phyloP scores from a whole-genome alignment of 1,140 invertebrate genomes.

The Drosophila repleta region DNA sequence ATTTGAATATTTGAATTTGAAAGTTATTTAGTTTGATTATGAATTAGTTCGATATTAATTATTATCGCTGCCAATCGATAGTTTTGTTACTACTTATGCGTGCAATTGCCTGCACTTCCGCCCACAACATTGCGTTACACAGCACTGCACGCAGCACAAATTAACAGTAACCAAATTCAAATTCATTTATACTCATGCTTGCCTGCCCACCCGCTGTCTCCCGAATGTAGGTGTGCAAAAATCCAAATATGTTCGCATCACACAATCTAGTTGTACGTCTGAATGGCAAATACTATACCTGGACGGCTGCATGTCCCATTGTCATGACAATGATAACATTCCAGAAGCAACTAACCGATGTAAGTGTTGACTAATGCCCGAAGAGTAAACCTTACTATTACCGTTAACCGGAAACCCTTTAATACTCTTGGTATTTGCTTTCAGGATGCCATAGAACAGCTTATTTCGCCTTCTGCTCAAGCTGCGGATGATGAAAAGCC shows the following conservation, averaged over 20 bases:
- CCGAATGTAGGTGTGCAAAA: slow-evolving; percentile 88
- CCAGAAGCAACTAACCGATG: slow-evolving; percentile 88
- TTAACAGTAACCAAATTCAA: slow-evolving; percentile 15
- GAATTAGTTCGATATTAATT: no score
- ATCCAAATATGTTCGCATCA: slow-evolving; percentile 91
- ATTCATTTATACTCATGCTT: slow-evolving; percentile 32
- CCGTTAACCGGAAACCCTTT: slow-evolving; percentile 3
- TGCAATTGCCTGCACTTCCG: slow-evolving; percentile 47
- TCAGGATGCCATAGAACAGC: slow-evolving; percentile 80
- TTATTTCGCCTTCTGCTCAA: slow-evolving; percentile 55
- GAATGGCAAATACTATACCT: slow-evolving; percentile 94
- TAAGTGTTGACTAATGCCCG: slow-evolving; percentile 58
- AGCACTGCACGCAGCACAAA: slow-evolving; percentile 47
- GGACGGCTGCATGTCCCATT: slow-evolving; percentile 94
- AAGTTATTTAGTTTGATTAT: background rate
- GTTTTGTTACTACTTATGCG: slow-evolving; percentile 13
- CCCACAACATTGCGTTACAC: slow-evolving; percentile 43
- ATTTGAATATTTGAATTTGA: background rate
- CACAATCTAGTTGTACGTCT: slow-evolving; percentile 95
- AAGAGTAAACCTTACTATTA: background rate
- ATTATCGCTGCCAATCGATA: background rate
- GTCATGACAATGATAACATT: slow-evolving; percentile 93
- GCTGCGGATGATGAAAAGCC: slow-evolving; percentile 55
- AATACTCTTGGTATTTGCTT: background rate
- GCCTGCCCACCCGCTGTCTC: slow-evolving; percentile 25